A percentile compares a stretch with the other conserved stretches of the same genome.
Conservation (phyloP, 30 jellyfish, hydroid and myxozoan genomes). For the Euphysa ruthae region DNA sequence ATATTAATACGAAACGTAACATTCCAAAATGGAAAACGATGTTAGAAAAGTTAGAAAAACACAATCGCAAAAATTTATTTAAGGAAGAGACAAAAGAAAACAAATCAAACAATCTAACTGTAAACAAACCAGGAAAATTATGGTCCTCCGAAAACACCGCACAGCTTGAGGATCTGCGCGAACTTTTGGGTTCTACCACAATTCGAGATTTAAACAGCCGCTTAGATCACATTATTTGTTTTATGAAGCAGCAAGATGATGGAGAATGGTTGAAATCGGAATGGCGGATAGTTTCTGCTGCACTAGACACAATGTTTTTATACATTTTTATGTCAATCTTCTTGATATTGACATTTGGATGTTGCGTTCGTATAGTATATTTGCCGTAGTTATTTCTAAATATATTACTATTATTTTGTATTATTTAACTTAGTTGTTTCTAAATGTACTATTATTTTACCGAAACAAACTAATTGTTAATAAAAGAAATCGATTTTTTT, state of each 20-base stretch:
- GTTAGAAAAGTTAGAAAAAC: background rate
- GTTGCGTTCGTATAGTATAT: background rate
- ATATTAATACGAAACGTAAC: constrained; percentile 16
- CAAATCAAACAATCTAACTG: background rate
- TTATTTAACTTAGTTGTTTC: too few relatives aligned
- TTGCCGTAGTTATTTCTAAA: too few relatives aligned
- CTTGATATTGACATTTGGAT: background rate
- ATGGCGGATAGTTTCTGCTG: constrained; percentile 16
- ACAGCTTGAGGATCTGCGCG: background rate
- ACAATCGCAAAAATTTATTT: too few relatives aligned
- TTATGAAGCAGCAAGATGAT: constrained; percentile 1
- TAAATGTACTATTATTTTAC: too few relatives aligned
- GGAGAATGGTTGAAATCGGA: constrained; percentile 16
- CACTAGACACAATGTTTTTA: constrained; percentile 11
- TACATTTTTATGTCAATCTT: background rate
- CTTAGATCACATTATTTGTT: background rate
- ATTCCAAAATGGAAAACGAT: constrained; percentile 4
- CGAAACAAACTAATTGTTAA: too few relatives aligned
- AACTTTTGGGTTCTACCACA: background rate
- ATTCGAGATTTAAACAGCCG: background rate
- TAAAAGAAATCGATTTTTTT: too few relatives aligned
- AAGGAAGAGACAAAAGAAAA: background rate
- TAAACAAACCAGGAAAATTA: background rate
- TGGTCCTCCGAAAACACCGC: background rate
- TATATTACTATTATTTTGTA: too few relatives aligned